phyloP scores from a whole-genome alignment of 2,113 vertebrate species.

The Cygnus buccinator region DNA sequence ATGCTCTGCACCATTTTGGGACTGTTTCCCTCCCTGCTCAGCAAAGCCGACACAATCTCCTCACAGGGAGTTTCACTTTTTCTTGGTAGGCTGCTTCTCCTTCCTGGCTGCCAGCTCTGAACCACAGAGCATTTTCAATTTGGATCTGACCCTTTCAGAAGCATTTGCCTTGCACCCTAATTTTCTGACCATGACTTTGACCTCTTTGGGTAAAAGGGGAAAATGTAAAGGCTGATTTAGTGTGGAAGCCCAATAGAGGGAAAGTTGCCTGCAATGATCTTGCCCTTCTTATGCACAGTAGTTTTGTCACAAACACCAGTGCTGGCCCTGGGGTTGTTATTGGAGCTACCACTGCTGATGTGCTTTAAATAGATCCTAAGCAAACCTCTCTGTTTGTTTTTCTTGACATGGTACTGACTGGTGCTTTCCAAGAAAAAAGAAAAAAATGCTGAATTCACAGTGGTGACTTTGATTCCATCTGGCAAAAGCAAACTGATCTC shows the following conservation, averaged over 20 bases:
- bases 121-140: not conserved
- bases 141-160: not conserved
- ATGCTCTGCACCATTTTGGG: not conserved
- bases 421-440: slow-evolving; percentile 81
- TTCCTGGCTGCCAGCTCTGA: not conserved
- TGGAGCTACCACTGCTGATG: slow-evolving; percentile 54
- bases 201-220: not conserved
- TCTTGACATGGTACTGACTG: slow-evolving; percentile 74
- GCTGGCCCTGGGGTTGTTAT: slow-evolving; percentile 18
- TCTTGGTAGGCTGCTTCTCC: too few species aligned
- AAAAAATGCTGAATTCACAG: slow-evolving; percentile 52
- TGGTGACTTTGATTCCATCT: slow-evolving; percentile 69
- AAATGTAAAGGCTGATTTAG: not conserved
- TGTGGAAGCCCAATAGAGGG: not conserved
- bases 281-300: not conserved
- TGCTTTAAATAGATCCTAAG: slow-evolving; percentile 74
- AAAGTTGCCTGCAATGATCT: not conserved
- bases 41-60: not conserved
- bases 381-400: slow-evolving; percentile 77
- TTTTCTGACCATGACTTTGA: not conserved
- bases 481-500: slow-evolving; percentile 35
- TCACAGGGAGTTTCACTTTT: not conserved
- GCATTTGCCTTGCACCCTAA: not conserved
- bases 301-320: slow-evolving; percentile 37
- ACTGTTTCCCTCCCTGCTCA: not conserved